Conservation (phyloP, 2,113 vertebrate genomes). For the Tragelaphus scriptus region DNA sequence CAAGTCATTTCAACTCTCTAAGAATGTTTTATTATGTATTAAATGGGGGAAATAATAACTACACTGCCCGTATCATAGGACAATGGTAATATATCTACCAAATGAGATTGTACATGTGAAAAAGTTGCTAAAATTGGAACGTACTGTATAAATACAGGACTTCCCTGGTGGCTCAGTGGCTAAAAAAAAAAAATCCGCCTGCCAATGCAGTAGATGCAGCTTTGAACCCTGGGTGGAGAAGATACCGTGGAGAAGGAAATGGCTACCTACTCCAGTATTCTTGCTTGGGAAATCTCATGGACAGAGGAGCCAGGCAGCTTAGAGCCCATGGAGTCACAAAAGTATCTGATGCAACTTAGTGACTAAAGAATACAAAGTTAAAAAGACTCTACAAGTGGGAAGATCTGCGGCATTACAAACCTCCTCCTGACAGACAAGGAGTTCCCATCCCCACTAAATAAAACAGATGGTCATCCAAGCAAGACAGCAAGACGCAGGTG, state of each 20-base stretch:
- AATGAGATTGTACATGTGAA: neutral
- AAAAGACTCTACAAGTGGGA: neutral
- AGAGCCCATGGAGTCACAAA: neutral
- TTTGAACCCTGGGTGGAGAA: neutral
- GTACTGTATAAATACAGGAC: neutral
- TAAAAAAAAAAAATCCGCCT: neutral
- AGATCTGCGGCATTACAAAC: neutral
- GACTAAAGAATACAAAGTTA: neutral
- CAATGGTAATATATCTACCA: neutral
- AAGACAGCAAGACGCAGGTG: neutral
- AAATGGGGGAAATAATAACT: neutral
- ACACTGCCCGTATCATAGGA: neutral
- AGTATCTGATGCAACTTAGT: neutral
- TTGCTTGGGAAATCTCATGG: neutral
- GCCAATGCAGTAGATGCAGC: neutral
- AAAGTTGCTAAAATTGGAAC: neutral
- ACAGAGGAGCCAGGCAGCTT: neutral
- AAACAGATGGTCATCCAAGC: neutral
- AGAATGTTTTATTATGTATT: neutral
- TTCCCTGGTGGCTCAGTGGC: neutral
- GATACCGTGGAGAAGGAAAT: neutral
- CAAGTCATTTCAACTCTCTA: neutral
- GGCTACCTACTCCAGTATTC: neutral
- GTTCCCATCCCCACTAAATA: neutral
- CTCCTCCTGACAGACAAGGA: neutral